Base-by-base conservation (phyloP, 2,797 vertebrate species). In the Peromyscus eremicus region DNA sequence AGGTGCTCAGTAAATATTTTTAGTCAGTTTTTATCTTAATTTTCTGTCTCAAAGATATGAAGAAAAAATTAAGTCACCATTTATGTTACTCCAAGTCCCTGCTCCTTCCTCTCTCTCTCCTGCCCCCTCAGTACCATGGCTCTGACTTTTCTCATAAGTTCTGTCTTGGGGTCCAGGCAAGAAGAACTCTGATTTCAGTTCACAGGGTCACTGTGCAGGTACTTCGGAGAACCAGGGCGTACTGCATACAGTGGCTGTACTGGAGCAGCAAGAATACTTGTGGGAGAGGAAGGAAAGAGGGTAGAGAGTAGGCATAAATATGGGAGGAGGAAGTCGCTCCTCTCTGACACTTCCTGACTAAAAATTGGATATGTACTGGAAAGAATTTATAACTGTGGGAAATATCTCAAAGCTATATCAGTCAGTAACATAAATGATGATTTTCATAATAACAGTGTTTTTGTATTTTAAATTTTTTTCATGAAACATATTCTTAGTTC, bases 11-110 rank as follows among this genome's bases (percentile, higher is more conserved):
- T 52, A 68, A 85, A 52, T 88, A 73, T 84, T 89, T 95, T 40
- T 57, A 16, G 2, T 84, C 64, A 90, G 43, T 29, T 68, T 52
- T 79, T 91, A 12, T 89, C 77, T 87, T 40, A 75, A 3, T 49
- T 92, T 97, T 91, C 49, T 84, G 6, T 90, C 79, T 92, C 64
- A 64, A 29, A 55, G 43, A 73, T 66, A n/a, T 25, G 79, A 71
- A 79, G 43, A 83, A 81, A 81, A 66, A 25, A 34, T 85, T 81
- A 60, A 75, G 5, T 90, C 62, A 85, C 12, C 60, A 46, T 73
- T 90, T 75, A 43, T 89, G 37, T 90, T 73, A 77, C 5, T 57
- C 64, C 3, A 1, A 46, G 79, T 83, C 73, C 82, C 82, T 13
- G 29, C 82, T 73, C 40, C 6, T 23, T 55, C 49, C 88, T 79